A percentile compares a stretch with the other conserved stretches of the same genome.
These are phyloP conservation scores for Solea solea DNA, from an alignment of 2,113 vertebrate species.

Conservation along the genomic window DNA sequence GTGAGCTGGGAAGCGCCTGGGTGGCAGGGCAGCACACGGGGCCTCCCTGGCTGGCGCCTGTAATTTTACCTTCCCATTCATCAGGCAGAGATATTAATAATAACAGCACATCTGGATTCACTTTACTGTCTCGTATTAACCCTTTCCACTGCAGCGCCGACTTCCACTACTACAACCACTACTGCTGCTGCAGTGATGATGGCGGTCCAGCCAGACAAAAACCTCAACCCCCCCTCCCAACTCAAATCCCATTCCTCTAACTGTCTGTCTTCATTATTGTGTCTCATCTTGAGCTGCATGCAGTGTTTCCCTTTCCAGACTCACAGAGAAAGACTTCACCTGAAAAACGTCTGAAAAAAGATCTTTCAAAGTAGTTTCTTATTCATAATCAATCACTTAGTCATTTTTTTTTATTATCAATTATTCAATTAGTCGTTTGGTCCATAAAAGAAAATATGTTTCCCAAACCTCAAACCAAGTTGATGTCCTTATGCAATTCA, in stretches of 20 bases:
- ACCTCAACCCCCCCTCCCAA: conserved; percentile 5
- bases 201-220: not conserved
- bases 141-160: conserved; percentile 68
- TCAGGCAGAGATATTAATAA: conserved; percentile 95
- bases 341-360: not conserved
- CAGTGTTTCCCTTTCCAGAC: conserved; percentile 13
- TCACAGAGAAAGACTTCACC: conserved; percentile 18
- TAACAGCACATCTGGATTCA: conserved; percentile 97
- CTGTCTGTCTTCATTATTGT: conserved; percentile 56
- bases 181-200: conserved; percentile 32
- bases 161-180: not conserved
- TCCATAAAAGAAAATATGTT: no score
- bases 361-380: no score
- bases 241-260: conserved; percentile 37
- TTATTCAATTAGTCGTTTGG: no score
- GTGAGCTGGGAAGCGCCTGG: conserved; percentile 86
- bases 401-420: no score
- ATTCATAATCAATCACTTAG: no score
- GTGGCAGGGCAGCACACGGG: conserved; percentile 83
- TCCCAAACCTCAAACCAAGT: no score
- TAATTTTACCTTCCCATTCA: conserved; percentile 98
- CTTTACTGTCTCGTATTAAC: conserved; percentile 93
- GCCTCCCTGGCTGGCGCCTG: conserved; percentile 90
- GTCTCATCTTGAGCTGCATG: conserved; percentile 33
- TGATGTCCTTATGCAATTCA: no score